Evolutionary conservation across 2,113 vertebrate genomes (phyloP), one percentile per base, ranked within the genome.

Genomic region (Condylura cristata): DNA sequence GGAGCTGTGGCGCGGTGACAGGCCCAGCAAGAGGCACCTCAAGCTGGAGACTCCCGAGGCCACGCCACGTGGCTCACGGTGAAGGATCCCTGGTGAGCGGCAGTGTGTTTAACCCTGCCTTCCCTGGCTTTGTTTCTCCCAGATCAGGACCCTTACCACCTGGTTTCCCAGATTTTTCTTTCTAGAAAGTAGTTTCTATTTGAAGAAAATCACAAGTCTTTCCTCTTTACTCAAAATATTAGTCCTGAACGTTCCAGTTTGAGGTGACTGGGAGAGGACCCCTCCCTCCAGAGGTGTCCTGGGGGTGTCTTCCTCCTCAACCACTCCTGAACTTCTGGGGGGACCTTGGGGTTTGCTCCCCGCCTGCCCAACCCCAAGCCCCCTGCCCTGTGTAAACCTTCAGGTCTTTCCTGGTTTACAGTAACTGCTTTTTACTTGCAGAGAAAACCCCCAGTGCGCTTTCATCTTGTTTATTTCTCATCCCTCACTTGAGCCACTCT

Each of bases 1-100:
- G 41, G 60, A 24, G 14, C 1, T 13, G 16, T 63, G 44, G 18
- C 24, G 3, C 2, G 20, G 51, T 46, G 41, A 68, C 2, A 4
- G 28, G 2, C 30, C 60, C 34, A 58, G 14, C 13, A 70, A 60
- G 60, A 30, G 37, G n/a, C 20, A 20, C 2, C 34, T 70, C 44
- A 2, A 18, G 41, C 32, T 0, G 14, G 16, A 10, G 16, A 58
- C 75, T 5, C 37, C 34, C 22, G n/a, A n/a, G n/a, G n/a, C 13
- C 32, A 2, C 4, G 1, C 5, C 18, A 0, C 0, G 1, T 0
- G 3, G 9, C 10, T 5, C 34, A 9, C 34, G 24, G 11, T 13
- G 10, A 26, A 10, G 20, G 8, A 8, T 5, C 7, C 16, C 1
- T 6, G 16, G 4, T 10, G 12, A 22, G 26, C 24, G 8, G 34